phyloP scores from a whole-genome alignment of 2,797 vertebrate genomes.

The Molothrus ater region DNA sequence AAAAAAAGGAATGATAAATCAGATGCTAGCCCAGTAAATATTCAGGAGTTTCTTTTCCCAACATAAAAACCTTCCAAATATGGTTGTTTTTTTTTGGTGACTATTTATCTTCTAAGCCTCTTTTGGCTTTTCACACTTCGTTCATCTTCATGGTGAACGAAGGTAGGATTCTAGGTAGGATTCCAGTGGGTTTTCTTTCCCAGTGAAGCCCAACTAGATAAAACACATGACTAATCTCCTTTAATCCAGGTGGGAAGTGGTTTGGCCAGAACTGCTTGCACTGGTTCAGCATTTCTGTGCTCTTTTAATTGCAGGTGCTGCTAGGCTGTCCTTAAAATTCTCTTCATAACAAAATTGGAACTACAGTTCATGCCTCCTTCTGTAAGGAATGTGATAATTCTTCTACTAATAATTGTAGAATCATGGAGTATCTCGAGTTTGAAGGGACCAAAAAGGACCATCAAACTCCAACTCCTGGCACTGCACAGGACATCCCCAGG shows the following conservation, averaged over 20 bases:
- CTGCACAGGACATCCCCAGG: no score
- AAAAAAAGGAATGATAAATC: not conserved
- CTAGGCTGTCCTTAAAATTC: not conserved
- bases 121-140: not conserved
- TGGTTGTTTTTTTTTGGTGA: not conserved
- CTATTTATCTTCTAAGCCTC: not conserved
- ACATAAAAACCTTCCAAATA: not conserved
- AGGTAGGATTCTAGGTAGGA: not conserved
- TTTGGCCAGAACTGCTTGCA: not conserved
- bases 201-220: not conserved
- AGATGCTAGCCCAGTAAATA: not conserved
- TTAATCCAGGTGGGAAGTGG: not conserved
- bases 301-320: not conserved
- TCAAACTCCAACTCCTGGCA: not conserved
- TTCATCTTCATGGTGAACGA: not conserved
- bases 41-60: not conserved
- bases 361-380: not conserved
- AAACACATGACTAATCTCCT: not conserved
- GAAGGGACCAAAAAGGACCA: not conserved
- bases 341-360: not conserved
- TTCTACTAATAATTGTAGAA: not conserved
- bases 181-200: not conserved
- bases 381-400: not conserved
- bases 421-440: not conserved
- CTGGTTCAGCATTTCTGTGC: not conserved